These are phyloP conservation scores for Cryptus armator DNA, from an alignment of 2,888 invertebrate genomes.

Conservation along the genomic window DNA sequence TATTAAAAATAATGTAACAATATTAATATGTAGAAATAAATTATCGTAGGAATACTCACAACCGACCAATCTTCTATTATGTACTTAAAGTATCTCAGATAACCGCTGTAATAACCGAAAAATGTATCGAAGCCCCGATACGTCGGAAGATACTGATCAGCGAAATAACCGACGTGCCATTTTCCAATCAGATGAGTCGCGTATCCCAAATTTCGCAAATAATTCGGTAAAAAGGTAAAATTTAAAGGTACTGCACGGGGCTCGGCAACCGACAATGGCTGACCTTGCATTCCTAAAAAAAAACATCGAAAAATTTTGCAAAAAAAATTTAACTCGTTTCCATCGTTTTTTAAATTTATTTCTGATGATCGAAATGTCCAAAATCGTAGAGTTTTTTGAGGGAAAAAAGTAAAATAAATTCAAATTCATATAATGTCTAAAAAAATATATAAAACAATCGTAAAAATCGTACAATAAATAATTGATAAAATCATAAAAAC, in stretches of 20 bases:
- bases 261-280: constrained; percentile 85
- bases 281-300: constrained; percentile 86
- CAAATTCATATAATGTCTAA: neutral
- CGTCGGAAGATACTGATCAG: constrained; percentile 88
- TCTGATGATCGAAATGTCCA: too few relatives aligned
- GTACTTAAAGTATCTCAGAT: constrained; percentile 92
- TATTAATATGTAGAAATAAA: constrained; percentile 70
- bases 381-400: too few relatives aligned
- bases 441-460: constrained; percentile 1
- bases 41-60: constrained; percentile 72
- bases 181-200: constrained; percentile 86
- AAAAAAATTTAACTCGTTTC: neutral
- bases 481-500: too few relatives aligned
- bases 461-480: neutral
- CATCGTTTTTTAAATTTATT: too few relatives aligned
- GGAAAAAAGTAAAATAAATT: too few relatives aligned
- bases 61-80: constrained; percentile 83
- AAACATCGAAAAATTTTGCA: constrained; percentile 3
- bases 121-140: constrained; percentile 92
- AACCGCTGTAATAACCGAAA: constrained; percentile 94
- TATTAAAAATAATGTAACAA: constrained; percentile 65
- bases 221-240: constrained; percentile 86
- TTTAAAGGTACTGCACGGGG: constrained; percentile 86
- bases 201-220: constrained; percentile 86
- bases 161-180: constrained; percentile 87